Evolutionary conservation across 1,140 invertebrate genomes (phyloP).

Genomic region (Globodera ellingtonae): DNA sequence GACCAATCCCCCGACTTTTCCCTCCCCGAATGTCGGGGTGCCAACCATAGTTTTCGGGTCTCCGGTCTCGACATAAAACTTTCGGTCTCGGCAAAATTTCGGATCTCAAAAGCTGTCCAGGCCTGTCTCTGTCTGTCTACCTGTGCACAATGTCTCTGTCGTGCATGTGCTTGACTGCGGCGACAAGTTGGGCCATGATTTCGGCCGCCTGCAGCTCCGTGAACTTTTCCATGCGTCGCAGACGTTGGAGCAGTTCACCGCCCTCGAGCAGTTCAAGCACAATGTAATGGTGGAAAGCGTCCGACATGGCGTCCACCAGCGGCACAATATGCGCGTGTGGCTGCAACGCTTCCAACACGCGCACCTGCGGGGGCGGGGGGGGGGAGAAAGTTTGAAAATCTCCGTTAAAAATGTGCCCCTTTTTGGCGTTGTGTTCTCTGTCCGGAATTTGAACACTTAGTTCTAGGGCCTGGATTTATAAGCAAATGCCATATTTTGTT

Average conservation of each 20-base stretch:
- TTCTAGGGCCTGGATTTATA: too few species aligned
- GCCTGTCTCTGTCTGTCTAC: not conserved
- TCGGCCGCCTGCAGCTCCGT: constrained; percentile 74
- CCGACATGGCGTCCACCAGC: constrained; percentile 79
- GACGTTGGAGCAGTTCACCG: constrained; percentile 80
- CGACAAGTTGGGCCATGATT: constrained; percentile 78
- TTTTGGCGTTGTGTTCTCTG: too few species aligned
- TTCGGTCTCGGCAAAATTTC: too few species aligned
- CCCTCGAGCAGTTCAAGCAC: constrained; percentile 77
- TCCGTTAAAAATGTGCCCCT: too few species aligned
- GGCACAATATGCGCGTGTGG: constrained; percentile 85
- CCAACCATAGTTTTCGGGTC: too few species aligned
- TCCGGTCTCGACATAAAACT: too few species aligned
- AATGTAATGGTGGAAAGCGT: constrained; percentile 71
- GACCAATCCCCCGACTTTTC: too few species aligned
- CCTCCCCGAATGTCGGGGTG: too few species aligned
- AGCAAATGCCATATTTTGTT: too few species aligned
- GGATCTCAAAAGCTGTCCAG: not conserved
- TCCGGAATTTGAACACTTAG: too few species aligned
- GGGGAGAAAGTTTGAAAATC: too few species aligned
- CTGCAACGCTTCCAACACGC: constrained; percentile 77
- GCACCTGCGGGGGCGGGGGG: constrained; percentile 10
- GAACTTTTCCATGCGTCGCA: constrained; percentile 73
- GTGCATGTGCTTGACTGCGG: constrained; percentile 82
- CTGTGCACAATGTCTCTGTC: constrained; percentile 77